These are phyloP conservation scores for Corythornis madagascariensis DNA, from an alignment of 2,113 vertebrate species.

Conservation along the genomic window DNA sequence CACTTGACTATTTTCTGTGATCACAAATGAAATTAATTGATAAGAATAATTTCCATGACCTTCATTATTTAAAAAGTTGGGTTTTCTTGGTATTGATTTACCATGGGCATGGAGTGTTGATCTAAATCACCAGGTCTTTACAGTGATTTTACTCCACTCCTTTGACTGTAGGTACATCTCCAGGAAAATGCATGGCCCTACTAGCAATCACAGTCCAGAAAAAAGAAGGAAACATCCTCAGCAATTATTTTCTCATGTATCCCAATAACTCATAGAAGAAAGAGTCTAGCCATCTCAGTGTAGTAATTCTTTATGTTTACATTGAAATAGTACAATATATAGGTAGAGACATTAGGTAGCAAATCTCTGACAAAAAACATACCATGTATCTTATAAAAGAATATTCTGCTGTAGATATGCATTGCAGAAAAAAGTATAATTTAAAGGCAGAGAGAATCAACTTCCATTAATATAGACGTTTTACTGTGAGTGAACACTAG, in stretches of 20 bases:
- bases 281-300: not conserved
- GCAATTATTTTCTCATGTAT: not conserved
- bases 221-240: not conserved
- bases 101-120: not conserved
- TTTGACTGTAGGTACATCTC: not conserved
- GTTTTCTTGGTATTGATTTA: not conserved
- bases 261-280: not conserved
- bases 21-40: not conserved
- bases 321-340: not conserved
- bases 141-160: not conserved
- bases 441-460: not conserved
- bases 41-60: not conserved
- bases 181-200: not conserved
- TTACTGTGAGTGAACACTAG: constrained; percentile 28
- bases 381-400: not conserved
- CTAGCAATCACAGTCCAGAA: not conserved
- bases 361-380: not conserved
- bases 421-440: not conserved
- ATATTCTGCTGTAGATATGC: not conserved
- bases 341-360: not conserved
- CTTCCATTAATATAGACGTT: not conserved
- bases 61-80: not conserved
- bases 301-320: not conserved
- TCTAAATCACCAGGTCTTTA: not conserved
- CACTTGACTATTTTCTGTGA: not conserved